phyloP scores from a whole-genome alignment of 2,113 vertebrate species.

The Heterochromis multidens region DNA sequence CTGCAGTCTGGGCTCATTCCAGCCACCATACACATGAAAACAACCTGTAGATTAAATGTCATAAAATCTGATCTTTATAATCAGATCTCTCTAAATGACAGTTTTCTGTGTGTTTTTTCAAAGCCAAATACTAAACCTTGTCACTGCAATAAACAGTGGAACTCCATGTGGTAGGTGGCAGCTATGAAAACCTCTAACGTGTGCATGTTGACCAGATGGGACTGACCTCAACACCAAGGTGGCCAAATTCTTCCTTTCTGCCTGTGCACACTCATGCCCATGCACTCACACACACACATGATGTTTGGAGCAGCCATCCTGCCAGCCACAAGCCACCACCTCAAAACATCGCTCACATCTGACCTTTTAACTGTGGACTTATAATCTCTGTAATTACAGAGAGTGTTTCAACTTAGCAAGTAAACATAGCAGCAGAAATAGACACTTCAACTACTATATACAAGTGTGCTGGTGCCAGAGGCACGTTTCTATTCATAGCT shows the following conservation, averaged over 20 bases:
- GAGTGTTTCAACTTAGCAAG: slow-evolving; percentile 63
- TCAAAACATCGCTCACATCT: slow-evolving; percentile 68
- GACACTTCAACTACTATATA: slow-evolving; percentile 68
- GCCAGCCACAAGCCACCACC: slow-evolving; percentile 62
- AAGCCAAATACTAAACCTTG: background rate
- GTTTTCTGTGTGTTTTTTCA: background rate
- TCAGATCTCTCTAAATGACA: background rate
- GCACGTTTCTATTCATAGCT: slow-evolving; percentile 75
- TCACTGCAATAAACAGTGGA: background rate
- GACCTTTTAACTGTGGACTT: slow-evolving; percentile 67
- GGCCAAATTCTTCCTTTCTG: slow-evolving; percentile 20
- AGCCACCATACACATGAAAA: background rate
- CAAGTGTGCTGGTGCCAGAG: slow-evolving; percentile 61
- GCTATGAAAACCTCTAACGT: slow-evolving; percentile 36
- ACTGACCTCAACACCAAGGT: slow-evolving; percentile 51
- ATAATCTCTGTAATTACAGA: slow-evolving; percentile 70
- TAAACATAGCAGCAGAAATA: slow-evolving; percentile 70
- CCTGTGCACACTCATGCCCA: background rate
- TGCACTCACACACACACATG: background rate
- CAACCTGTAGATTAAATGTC: background rate
- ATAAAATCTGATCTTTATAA: background rate
- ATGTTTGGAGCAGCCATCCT: slow-evolving; percentile 49
- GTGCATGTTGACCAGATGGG: slow-evolving; percentile 43
- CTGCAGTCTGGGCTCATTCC: background rate
- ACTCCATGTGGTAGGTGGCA: slow-evolving; percentile 14